Base-by-base conservation (phyloP, 2,113 vertebrate species). In the Ochotona princeps region DNA sequence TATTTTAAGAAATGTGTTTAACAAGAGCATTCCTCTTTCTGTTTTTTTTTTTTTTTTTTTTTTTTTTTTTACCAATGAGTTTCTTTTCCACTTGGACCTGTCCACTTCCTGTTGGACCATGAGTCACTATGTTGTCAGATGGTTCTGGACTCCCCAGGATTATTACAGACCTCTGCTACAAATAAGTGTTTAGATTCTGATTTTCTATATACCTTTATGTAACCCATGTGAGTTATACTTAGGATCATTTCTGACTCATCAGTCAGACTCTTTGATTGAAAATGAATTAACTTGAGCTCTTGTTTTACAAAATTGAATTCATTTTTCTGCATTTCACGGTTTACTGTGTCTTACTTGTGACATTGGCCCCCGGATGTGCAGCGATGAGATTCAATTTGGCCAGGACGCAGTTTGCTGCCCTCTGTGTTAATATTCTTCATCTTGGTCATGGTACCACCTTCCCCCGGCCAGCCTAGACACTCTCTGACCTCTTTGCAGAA, bases 161-260 rank as follows among this genome's bases (percentile, higher is more conserved):
- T 81, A 15, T 85, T 95, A 17, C 82, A 75, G 60, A 63, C 1
- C 26, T 72, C 21, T 67, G 12, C 54, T 79, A 25, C 26, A 82
- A 87, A 92, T 69, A 35, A 15, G 20, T 0, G 23, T 75, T 82
- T 61, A 67, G 28, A 76, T 91, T 74, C 83, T 84, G 72, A 81
- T 92, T 84, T 78, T n/a, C 32, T 32, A 1, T 49, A 30, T 38
- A 67, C n/a, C 38, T 84, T 89, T 63, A 51, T 57, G 35, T 83
- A 79, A 73, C 15, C 6, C 57, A 11, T 66, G 8, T 87, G 30
- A 91, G 20, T 91, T 91, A 38, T 47, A 66, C 83, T 89, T 96
- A 89, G 70, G 79, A 89, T 92, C 67, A 35, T 17, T 6, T 91
- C 88, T 93, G n/a, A 92, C n/a, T 92, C 78, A 87, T 90, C 12